Evolutionary conservation across 1,140 invertebrate species (phyloP).

Genomic region (Anadara kagoshimensis): DNA sequence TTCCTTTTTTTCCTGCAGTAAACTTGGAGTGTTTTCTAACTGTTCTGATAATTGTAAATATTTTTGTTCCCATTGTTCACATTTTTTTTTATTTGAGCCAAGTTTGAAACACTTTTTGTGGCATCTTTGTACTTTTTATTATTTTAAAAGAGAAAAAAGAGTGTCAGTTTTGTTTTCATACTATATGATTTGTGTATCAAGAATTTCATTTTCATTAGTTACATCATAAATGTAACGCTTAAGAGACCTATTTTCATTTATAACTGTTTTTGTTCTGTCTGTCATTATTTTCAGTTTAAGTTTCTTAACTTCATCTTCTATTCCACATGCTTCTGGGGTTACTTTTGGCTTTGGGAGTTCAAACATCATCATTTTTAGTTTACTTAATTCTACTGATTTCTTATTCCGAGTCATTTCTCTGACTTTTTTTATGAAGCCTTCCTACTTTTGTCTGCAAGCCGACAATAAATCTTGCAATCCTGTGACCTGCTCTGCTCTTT

Average conservation of each 20-base stretch:
- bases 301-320: neutral
- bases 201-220: no score
- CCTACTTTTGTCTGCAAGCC: no score
- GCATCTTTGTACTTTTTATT: neutral
- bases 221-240: neutral
- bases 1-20: slow-evolving; percentile 2
- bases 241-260: neutral
- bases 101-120: neutral
- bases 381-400: no score
- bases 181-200: no score
- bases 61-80: slow-evolving; percentile 3
- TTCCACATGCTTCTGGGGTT: neutral
- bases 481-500: no score
- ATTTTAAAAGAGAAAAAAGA: neutral
- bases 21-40: slow-evolving; percentile 2
- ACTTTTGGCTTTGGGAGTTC: neutral
- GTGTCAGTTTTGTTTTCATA: no score
- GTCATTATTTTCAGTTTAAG: neutral
- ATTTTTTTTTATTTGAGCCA: neutral
- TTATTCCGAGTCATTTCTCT: no score
- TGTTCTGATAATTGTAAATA: slow-evolving; percentile 4
- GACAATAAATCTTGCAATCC: no score
- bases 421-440: no score
- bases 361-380: no score
- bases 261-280: neutral